phyloP scores from a whole-genome alignment of 2,797 vertebrate species.

The Poecile montanus region DNA sequence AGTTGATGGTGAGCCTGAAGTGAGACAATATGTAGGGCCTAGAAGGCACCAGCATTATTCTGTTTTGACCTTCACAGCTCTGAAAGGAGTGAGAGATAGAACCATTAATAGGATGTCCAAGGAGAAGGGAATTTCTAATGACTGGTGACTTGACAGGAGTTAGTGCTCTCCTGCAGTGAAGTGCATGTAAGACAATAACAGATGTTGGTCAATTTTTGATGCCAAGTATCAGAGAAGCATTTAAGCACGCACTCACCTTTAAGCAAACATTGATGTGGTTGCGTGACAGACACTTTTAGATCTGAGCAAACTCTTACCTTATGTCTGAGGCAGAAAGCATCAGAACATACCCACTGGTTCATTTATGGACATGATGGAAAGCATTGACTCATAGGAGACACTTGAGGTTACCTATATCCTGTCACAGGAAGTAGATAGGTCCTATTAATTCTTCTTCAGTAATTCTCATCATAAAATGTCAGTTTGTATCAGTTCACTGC shows the following conservation, averaged over 20 bases:
- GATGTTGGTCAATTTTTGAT: neutral
- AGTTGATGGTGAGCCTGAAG: neutral
- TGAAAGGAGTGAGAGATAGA: neutral
- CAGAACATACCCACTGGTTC: neutral
- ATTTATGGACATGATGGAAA: neutral
- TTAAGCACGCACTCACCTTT: neutral
- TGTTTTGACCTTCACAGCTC: neutral
- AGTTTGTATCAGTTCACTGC: conserved; percentile 44
- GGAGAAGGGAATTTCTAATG: neutral
- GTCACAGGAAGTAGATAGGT: neutral
- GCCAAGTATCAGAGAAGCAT: neutral
- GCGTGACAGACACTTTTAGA: neutral
- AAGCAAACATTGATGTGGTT: neutral
- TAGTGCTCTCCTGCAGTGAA: neutral
- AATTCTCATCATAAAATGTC: conserved; percentile 33
- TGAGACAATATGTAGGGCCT: neutral
- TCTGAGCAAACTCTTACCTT: neutral
- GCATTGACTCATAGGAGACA: neutral
- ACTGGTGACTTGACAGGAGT: neutral
- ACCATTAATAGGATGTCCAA: neutral
- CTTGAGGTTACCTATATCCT: neutral
- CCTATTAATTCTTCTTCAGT: conserved; percentile 28
- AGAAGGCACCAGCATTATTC: neutral
- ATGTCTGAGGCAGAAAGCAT: neutral
- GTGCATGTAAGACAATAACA: neutral